A percentile compares a stretch with the other conserved stretches of the same genome.
Conservation (phyloP, 1,140 invertebrate genomes). For the Micrasema minimum region DNA sequence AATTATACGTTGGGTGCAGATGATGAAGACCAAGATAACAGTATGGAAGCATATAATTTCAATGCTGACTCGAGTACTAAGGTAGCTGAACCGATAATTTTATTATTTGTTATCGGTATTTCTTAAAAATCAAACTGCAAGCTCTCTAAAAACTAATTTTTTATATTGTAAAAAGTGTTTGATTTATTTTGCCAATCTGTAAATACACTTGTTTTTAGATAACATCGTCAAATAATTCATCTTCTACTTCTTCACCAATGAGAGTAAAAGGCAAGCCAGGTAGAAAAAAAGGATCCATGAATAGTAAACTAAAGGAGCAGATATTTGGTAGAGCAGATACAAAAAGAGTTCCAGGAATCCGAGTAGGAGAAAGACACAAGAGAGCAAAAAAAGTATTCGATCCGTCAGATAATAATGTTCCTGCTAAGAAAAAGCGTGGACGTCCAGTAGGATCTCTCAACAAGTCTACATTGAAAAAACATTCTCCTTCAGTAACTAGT, state of each 20-base stretch:
- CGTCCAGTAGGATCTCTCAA: slow-evolving; percentile 71
- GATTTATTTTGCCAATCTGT: too few species aligned
- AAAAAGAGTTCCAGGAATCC: slow-evolving; percentile 57
- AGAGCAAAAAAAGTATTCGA: slow-evolving; percentile 81
- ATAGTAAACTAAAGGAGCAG: slow-evolving; percentile 57
- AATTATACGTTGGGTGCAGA: slow-evolving; percentile 72
- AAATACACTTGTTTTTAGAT: slow-evolving; percentile 57
- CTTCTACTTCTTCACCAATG: slow-evolving; percentile 63
- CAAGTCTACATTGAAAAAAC: slow-evolving; percentile 68
- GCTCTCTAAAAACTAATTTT: too few species aligned
- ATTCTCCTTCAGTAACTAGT: slow-evolving; percentile 24
- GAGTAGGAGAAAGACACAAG: slow-evolving; percentile 64
- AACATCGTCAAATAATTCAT: slow-evolving; percentile 65
- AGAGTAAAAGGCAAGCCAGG: slow-evolving; percentile 59
- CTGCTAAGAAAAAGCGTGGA: slow-evolving; percentile 72
- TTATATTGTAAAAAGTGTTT: too few species aligned
- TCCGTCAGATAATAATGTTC: slow-evolving; percentile 80
- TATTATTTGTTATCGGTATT: too few species aligned
- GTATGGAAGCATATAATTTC: slow-evolving; percentile 42
- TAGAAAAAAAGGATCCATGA: slow-evolving; percentile 58
- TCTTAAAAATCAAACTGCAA: too few species aligned
- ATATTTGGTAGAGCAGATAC: slow-evolving; percentile 42
- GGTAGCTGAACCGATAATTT: too few species aligned
- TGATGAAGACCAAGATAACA: slow-evolving; percentile 53
- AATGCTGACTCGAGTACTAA: slow-evolving; percentile 62